phyloP scores from a whole-genome alignment of 1,140 invertebrate genomes.

The Pteromalus puparum region DNA sequence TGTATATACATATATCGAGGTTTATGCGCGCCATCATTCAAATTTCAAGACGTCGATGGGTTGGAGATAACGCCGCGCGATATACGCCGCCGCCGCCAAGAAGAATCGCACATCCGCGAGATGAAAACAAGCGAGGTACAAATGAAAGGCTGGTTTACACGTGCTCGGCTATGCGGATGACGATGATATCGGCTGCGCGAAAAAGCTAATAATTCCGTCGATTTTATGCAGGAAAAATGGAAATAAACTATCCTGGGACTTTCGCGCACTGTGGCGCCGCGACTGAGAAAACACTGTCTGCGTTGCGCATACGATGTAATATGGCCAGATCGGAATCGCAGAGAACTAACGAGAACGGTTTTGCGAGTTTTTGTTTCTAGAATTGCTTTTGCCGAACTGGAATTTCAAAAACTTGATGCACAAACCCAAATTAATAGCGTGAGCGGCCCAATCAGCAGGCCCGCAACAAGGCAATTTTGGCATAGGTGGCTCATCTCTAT shows the following conservation, averaged over 20 bases:
- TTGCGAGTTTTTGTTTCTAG: not conserved
- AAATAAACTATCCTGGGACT: slow-evolving; percentile 12
- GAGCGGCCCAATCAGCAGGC: no score
- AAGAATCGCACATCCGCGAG: not conserved
- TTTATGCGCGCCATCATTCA: slow-evolving; percentile 41
- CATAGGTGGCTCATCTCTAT: no score
- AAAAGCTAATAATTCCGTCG: slow-evolving; percentile 38
- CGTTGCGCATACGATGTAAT: not conserved
- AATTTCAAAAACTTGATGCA: no score
- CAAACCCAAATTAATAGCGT: no score
- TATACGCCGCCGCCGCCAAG: not conserved
- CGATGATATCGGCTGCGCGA: slow-evolving; percentile 41
- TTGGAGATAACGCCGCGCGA: slow-evolving; percentile 1
- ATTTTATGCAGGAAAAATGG: slow-evolving; percentile 13
- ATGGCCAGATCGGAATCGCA: slow-evolving; percentile 3
- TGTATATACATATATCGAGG: not conserved
- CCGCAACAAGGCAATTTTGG: no score
- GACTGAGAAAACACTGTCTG: not conserved
- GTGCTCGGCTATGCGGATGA: not conserved
- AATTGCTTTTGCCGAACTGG: no score
- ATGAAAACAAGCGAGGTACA: slow-evolving; percentile 21
- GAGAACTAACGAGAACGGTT: not conserved
- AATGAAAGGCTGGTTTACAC: slow-evolving; percentile 46
- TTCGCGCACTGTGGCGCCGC: not conserved
- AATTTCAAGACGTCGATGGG: slow-evolving; percentile 42